These are phyloP conservation scores for Ophion ellenae DNA, from an alignment of 2,888 invertebrate genomes.

Conservation along the genomic window DNA sequence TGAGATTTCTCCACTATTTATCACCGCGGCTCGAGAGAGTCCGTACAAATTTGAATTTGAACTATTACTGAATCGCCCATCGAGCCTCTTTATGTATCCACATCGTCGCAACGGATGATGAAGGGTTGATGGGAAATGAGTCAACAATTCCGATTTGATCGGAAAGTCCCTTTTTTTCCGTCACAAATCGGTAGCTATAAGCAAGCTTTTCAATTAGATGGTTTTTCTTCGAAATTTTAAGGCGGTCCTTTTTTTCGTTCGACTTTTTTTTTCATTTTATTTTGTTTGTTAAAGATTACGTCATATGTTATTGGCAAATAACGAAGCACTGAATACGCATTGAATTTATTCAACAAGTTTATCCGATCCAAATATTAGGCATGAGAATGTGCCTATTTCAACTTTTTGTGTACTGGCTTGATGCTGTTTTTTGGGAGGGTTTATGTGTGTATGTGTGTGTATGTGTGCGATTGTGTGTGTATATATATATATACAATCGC, in stretches of 20 bases:
- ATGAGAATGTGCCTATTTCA: no score
- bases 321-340: no score
- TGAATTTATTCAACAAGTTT: no score
- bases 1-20: slow-evolving; percentile 24
- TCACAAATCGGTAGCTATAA: not conserved
- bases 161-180: not conserved
- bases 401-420: no score
- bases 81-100: not conserved
- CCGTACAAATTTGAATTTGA: not conserved
- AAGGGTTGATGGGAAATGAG: not conserved
- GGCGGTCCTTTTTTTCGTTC: no score
- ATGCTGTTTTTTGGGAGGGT: no score
- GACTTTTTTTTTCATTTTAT: no score
- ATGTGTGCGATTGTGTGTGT: not conserved
- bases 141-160: not conserved
- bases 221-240: no score
- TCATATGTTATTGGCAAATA: no score
- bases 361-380: no score
- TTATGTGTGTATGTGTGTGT: not conserved
- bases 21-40: not conserved
- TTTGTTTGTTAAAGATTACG: no score
- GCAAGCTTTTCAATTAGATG: not conserved
- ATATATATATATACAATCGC: slow-evolving; percentile 11
- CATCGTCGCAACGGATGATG: not conserved
- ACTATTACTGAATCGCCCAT: slow-evolving; percentile 14